phyloP scores from a whole-genome alignment of 2,113 vertebrate species.

The Ovis canadensis region DNA sequence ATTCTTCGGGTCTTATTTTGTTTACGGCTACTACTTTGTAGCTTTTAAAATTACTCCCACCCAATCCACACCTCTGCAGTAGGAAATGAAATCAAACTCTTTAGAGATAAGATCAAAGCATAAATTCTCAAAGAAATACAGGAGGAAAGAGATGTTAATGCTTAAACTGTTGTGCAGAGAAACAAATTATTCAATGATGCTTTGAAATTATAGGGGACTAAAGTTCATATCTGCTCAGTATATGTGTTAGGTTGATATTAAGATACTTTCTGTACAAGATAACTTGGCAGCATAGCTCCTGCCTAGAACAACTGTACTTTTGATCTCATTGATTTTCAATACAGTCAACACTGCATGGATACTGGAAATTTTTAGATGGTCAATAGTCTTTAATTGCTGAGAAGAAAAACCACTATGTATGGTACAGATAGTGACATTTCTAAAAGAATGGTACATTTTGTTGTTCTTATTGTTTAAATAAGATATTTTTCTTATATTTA shows the following conservation, averaged over 20 bases:
- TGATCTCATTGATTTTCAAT: slow-evolving; percentile 64
- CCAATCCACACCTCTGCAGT: not conserved
- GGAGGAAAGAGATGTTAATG: slow-evolving; percentile 23
- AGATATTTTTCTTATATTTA: not conserved
- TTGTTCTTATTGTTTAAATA: not conserved
- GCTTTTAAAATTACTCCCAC: not conserved
- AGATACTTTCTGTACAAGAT: slow-evolving; percentile 43
- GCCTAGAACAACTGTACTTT: slow-evolving; percentile 55
- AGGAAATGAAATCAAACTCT: slow-evolving; percentile 18
- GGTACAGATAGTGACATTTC: not conserved
- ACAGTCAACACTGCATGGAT: slow-evolving; percentile 45
- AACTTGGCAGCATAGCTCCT: slow-evolving; percentile 31
- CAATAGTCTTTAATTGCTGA: slow-evolving; percentile 48
- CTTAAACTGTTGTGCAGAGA: not conserved
- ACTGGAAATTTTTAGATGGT: slow-evolving; percentile 56
- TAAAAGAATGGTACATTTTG: not conserved
- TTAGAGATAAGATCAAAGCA: slow-evolving; percentile 4
- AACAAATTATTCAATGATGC: not conserved
- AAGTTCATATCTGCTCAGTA: slow-evolving; percentile 34
- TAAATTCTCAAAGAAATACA: not conserved
- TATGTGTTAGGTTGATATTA: slow-evolving; percentile 48
- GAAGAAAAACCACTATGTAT: not conserved
- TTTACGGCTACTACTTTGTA: not conserved
- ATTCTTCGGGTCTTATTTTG: not conserved
- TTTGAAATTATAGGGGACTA: slow-evolving; percentile 41